These are phyloP conservation scores for Huso huso DNA, from an alignment of 2,797 vertebrate genomes.

Conservation along the genomic window DNA sequence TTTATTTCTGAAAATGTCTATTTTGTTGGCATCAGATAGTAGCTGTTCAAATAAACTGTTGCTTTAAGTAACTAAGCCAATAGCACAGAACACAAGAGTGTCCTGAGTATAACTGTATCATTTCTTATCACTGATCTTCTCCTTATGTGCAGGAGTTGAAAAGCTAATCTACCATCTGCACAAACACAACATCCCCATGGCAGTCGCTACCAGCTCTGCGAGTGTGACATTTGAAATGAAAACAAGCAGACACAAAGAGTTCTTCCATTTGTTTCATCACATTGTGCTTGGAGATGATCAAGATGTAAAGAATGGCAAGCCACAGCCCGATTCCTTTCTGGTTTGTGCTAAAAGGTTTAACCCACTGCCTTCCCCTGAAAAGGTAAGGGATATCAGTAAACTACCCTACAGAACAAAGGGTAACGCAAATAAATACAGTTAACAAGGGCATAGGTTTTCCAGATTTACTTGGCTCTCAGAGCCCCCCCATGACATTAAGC, in stretches of 20 bases:
- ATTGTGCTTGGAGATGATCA: conserved; percentile 79
- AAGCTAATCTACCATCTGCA: conserved; percentile 69
- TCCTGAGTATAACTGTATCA: conserved; percentile 13
- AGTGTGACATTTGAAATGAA: conserved; percentile 60
- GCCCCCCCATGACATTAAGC: background rate
- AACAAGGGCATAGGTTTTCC: too few relatives aligned
- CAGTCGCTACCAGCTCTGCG: conserved; percentile 76
- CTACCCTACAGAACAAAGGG: too few relatives aligned
- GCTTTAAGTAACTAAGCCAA: background rate
- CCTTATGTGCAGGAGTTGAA: conserved; percentile 60
- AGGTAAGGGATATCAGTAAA: conserved; percentile 47
- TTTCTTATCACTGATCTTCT: conserved; percentile 24
- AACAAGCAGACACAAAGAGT: conserved; percentile 61
- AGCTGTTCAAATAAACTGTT: too few relatives aligned
- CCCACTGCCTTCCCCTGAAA: conserved; percentile 50
- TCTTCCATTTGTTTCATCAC: conserved; percentile 75
- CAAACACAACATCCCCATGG: conserved; percentile 63
- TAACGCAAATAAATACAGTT: too few relatives aligned
- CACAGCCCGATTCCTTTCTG: conserved; percentile 74
- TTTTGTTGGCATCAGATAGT: too few relatives aligned
- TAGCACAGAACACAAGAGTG: background rate
- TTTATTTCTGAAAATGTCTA: too few relatives aligned
- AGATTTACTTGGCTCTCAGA: too few relatives aligned
- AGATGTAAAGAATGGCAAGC: conserved; percentile 69
- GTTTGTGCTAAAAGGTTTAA: conserved; percentile 70